A percentile compares a stretch with the other conserved stretches of the same genome.
Evolutionary conservation across 2,113 vertebrate species (phyloP).

Genomic region (Orthonyx spaldingii): DNA sequence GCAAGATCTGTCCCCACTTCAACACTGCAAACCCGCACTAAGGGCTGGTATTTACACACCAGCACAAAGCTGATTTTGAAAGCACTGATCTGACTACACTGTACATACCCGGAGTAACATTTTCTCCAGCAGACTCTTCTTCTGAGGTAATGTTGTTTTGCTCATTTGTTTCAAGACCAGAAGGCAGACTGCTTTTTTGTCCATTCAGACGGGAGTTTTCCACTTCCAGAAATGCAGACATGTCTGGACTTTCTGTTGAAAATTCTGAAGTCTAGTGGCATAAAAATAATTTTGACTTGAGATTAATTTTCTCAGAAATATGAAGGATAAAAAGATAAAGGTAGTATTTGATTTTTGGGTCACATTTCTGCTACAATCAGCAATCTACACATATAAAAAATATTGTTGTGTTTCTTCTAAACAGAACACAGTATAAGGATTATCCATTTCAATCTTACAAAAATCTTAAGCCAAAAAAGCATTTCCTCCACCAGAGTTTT

Average conservation of each 20-base stretch:
- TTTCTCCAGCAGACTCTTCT: background rate
- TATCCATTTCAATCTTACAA: background rate
- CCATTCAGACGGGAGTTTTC: background rate
- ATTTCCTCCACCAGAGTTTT: background rate
- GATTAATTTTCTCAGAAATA: background rate
- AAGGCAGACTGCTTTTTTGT: background rate
- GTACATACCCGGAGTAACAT: slow-evolving; percentile 33
- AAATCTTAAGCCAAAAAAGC: background rate
- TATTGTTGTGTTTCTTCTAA: background rate
- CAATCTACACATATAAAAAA: background rate
- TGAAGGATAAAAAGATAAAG: background rate
- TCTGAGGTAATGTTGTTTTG: background rate
- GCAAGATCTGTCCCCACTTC: background rate
- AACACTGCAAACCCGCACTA: background rate
- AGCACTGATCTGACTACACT: background rate
- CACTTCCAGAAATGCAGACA: background rate
- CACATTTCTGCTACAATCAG: background rate
- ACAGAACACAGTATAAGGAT: background rate
- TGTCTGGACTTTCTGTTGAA: background rate
- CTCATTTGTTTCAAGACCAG: background rate
- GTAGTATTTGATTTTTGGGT: background rate
- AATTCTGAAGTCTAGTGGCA: slow-evolving; percentile 26
- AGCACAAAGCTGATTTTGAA: background rate
- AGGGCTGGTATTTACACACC: background rate
- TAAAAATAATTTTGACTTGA: background rate